Conservation (phyloP, 30 jellyfish, hydroid and myxozoan species). For the Chironex yamaguchii region DNA sequence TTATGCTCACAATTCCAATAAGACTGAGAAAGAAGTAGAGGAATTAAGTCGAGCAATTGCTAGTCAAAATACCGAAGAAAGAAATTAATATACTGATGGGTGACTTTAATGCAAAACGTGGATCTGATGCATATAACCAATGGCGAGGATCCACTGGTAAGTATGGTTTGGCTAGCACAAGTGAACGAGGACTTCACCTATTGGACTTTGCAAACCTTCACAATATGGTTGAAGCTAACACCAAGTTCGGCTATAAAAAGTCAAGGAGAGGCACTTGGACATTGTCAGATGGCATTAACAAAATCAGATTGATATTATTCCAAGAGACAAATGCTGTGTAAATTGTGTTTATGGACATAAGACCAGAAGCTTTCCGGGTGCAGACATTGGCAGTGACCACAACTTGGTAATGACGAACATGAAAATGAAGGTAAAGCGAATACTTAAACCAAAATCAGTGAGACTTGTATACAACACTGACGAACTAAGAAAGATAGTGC, state of each 20-base stretch:
- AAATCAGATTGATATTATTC: slow-evolving; percentile 28
- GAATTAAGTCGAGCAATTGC: too few species aligned
- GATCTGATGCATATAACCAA: slow-evolving; percentile 42
- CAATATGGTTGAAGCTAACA: slow-evolving; percentile 24
- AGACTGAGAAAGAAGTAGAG: too few species aligned
- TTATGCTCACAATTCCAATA: too few species aligned
- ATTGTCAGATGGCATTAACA: slow-evolving; percentile 3
- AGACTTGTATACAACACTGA: slow-evolving; percentile 24
- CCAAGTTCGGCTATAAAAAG: slow-evolving; percentile 12
- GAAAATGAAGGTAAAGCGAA: slow-evolving; percentile 21
- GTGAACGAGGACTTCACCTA: slow-evolving; percentile 10
- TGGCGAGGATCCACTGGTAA: slow-evolving; percentile 62
- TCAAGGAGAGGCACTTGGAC: slow-evolving; percentile 32
- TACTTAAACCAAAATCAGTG: slow-evolving; percentile 2
- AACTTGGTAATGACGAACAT: slow-evolving; percentile 19
- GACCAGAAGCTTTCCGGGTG: slow-evolving; percentile 32
- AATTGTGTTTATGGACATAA: slow-evolving; percentile 35
- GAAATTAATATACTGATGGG: neutral
- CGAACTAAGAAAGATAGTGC: slow-evolving; percentile 12
- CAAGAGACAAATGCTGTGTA: neutral
- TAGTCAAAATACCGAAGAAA: neutral
- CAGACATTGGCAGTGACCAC: slow-evolving; percentile 54
- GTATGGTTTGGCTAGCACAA: slow-evolving; percentile 44
- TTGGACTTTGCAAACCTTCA: slow-evolving; percentile 38
- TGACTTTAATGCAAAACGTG: neutral